These are phyloP conservation scores for Hydropotes inermis DNA, from an alignment of 2,113 vertebrate genomes.

Conservation along the genomic window DNA sequence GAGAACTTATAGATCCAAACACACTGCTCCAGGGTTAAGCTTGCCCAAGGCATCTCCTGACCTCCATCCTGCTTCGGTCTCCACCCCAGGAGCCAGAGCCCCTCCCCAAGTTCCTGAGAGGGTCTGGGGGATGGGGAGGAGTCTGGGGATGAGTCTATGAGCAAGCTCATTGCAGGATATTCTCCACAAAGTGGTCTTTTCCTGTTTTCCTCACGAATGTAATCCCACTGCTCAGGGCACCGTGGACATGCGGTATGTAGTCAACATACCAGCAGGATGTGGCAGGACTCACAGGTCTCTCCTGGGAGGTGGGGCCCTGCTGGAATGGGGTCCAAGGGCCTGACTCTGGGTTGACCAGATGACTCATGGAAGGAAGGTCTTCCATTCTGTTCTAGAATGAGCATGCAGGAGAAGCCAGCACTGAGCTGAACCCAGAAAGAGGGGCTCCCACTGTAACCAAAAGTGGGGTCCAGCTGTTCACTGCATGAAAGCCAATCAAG, in stretches of 20 bases:
- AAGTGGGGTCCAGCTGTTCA: neutral
- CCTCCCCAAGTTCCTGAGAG: neutral
- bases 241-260: fast-evolving
- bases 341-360: neutral
- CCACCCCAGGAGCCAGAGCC: neutral
- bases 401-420: fast-evolving
- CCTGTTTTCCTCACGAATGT: fast-evolving
- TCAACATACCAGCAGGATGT: neutral
- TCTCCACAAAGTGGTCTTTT: neutral
- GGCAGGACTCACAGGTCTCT: neutral
- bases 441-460: neutral
- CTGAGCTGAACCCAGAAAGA: neutral
- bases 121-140: neutral
- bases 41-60: neutral
- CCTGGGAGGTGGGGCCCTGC: neutral
- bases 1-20: neutral
- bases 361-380: neutral
- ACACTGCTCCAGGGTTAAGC: neutral
- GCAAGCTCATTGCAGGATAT: fast-evolving
- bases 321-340: neutral
- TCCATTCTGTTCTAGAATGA: neutral
- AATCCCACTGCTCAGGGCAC: neutral
- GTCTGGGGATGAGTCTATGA: no score
- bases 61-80: no score
- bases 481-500: fast-evolving